Base-by-base conservation (phyloP, 2,797 vertebrate species). In the Hafferia zeledoni region DNA sequence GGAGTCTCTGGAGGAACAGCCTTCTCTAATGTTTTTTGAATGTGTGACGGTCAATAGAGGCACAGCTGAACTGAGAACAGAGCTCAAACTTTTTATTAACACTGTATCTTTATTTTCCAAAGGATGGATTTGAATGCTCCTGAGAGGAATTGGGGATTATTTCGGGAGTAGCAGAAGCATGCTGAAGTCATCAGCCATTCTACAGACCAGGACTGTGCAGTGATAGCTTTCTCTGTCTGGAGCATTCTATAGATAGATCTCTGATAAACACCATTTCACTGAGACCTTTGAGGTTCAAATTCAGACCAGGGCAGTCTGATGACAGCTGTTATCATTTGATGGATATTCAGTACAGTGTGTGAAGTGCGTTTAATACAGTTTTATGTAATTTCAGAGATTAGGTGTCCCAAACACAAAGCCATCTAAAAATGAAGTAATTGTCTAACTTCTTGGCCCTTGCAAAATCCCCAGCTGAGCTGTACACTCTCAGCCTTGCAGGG, bases 141-240 rank as follows among this genome's bases (percentile, higher is more conserved):
- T 84, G 76, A 91, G 93, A 90, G 91, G 60, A 55, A 77, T 37
- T 80, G 65, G 11, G 11, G 80, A 53, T 94, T 65, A 94, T 94
- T 97, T 91, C 87, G 39, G 74, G 89, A 89, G 71, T 68, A 96
- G 90, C 91, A 88, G 79, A 91, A 90, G 52, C 84, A 96, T 94
- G 87, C 85, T 94, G 94, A 95, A 97, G 74, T 57, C 96, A 77
- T 96, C 94, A 91, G 24, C 67, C 82, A 24, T 80, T 91, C 94
- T 71, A 91, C 88, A 94, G 93, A 60, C 83, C 68, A 1, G 39
- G 80, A 68, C 53, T 91, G 59, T 90, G 67, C 75, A 50, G 35
- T 10, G 81, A 83, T 56, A 55, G 87, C 86, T 94, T 86, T 79
- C 61, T 52, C 71, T 4, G n/a, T 71, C 77, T 94, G 88, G 93